phyloP scores from a whole-genome alignment of 2,888 invertebrate species.

The Rhingia rostrata region DNA sequence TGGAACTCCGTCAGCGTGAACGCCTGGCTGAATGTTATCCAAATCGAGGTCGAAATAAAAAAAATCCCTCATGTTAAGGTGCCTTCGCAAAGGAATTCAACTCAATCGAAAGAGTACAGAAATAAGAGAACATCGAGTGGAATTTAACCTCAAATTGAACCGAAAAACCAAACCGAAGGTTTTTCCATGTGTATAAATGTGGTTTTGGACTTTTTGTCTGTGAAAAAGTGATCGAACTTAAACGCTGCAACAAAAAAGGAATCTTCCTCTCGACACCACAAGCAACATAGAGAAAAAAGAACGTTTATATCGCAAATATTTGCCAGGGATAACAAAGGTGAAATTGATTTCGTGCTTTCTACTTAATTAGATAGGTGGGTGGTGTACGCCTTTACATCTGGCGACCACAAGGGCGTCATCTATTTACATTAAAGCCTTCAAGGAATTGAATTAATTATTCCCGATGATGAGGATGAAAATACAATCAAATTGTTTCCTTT shows the following conservation, averaged over 20 bases:
- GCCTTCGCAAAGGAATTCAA: slow-evolving; percentile 45
- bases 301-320: slow-evolving; percentile 63
- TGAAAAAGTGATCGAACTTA: slow-evolving; percentile 40
- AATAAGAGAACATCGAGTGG: slow-evolving; percentile 11
- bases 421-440: slow-evolving; percentile 18
- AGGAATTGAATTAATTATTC: slow-evolving; percentile 43
- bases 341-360: slow-evolving; percentile 73
- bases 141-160: slow-evolving; percentile 44
- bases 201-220: slow-evolving; percentile 39
- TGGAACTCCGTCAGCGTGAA: slow-evolving; percentile 14
- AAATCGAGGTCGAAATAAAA: slow-evolving; percentile 55
- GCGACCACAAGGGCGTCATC: background rate
- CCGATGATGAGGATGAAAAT: slow-evolving; percentile 16
- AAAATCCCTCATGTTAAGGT: slow-evolving; percentile 62
- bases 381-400: background rate
- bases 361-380: slow-evolving; percentile 64
- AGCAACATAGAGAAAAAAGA: slow-evolving; percentile 4
- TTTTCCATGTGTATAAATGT: slow-evolving; percentile 9
- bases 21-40: slow-evolving; percentile 30
- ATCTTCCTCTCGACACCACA: slow-evolving; percentile 11
- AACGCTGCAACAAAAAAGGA: slow-evolving; percentile 23
- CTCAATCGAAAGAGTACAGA: slow-evolving; percentile 50
- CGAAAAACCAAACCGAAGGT: slow-evolving; percentile 14
- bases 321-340: slow-evolving; percentile 70
- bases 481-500: slow-evolving; percentile 22